These are phyloP conservation scores for Labia minor DNA, from an alignment of 2,888 invertebrate genomes.

Conservation along the genomic window DNA sequence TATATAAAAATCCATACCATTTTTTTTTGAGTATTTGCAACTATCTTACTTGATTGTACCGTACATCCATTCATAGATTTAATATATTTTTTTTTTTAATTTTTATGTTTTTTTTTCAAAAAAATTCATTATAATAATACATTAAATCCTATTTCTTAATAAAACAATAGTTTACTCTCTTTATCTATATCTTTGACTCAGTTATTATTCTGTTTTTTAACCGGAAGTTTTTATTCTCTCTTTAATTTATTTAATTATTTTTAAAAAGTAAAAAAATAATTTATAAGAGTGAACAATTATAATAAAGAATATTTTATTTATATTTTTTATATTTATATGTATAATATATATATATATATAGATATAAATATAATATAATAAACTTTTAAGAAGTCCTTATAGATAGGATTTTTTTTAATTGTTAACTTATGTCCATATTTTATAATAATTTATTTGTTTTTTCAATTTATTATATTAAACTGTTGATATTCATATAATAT, in stretches of 20 bases:
- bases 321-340: too few species aligned
- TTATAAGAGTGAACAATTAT: conserved; percentile 8
- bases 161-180: neutral
- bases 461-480: too few species aligned
- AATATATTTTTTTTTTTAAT: neutral
- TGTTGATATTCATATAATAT: too few species aligned
- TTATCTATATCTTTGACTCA: neutral
- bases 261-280: conserved; percentile 7
- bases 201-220: neutral
- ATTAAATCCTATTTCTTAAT: neutral
- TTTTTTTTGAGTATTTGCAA: neutral
- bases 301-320: neutral
- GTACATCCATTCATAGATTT: neutral
- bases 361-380: too few species aligned
- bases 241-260: too few species aligned
- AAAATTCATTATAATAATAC: neutral
- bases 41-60: conserved; percentile 3
- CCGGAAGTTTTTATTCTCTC: neutral
- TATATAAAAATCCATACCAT: conserved; percentile 3
- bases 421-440: too few species aligned
- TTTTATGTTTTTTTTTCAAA: too few species aligned
- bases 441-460: too few species aligned
- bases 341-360: too few species aligned
- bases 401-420: too few species aligned
- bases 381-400: too few species aligned